These are phyloP conservation scores for Nerophis ophidion DNA, from an alignment of 2,113 vertebrate species.

Conservation along the genomic window DNA sequence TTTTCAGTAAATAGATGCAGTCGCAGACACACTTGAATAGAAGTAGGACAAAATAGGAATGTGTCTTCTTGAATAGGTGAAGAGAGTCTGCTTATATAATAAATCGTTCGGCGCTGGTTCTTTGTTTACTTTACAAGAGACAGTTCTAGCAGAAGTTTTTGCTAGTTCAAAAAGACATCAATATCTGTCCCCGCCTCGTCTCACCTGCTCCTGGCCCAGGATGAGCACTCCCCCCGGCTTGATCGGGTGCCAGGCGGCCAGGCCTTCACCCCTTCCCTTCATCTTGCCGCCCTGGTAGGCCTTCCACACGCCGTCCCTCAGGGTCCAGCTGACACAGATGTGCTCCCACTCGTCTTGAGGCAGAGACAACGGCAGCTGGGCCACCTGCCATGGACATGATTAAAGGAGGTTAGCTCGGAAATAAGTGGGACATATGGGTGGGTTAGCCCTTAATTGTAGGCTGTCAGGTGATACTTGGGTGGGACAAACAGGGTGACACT, in stretches of 20 bases:
- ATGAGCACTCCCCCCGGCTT: constrained; percentile 89
- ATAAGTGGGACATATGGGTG: background rate
- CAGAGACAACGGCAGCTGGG: constrained; percentile 84
- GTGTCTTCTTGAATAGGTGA: background rate
- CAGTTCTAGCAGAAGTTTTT: constrained; percentile 8
- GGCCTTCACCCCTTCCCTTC: constrained; percentile 81
- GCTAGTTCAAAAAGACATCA: background rate
- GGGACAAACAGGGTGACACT: background rate
- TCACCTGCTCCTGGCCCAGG: constrained; percentile 94
- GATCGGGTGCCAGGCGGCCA: constrained; percentile 94
- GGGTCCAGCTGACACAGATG: constrained; percentile 89
- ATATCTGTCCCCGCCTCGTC: background rate
- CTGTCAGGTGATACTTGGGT: no score
- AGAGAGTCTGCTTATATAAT: background rate
- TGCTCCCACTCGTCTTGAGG: constrained; percentile 89
- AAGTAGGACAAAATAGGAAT: background rate
- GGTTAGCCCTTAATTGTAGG: no score
- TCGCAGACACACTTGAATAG: background rate
- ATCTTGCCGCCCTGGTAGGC: constrained; percentile 83
- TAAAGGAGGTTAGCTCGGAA: background rate
- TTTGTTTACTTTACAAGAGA: constrained; percentile 18
- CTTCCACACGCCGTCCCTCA: constrained; percentile 90
- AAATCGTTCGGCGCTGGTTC: background rate
- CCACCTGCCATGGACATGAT: constrained; percentile 70
- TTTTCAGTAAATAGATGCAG: background rate